phyloP scores from a whole-genome alignment of 1,140 invertebrate species.

The Sarcophaga peregrina region DNA sequence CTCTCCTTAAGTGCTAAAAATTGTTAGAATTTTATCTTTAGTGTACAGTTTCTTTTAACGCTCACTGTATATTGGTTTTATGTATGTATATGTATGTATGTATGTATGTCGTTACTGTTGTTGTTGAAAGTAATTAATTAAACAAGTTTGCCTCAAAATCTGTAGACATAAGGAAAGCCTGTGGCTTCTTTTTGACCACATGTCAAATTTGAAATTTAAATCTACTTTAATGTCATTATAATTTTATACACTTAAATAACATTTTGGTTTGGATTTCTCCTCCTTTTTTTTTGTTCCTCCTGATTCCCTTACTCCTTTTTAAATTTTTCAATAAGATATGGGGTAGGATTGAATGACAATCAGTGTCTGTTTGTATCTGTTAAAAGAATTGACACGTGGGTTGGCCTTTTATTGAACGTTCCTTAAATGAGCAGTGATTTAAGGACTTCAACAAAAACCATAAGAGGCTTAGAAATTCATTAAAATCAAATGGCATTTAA shows the following conservation, averaged over 20 bases:
- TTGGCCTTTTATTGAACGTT: not conserved
- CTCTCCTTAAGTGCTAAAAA: too few relatives aligned
- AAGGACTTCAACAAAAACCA: too few relatives aligned
- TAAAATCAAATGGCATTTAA: too few relatives aligned
- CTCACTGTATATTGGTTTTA: not conserved
- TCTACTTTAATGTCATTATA: conserved; percentile 38
- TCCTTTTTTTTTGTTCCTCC: not conserved
- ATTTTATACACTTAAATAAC: conserved; percentile 34
- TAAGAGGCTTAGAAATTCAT: too few relatives aligned
- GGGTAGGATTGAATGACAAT: not conserved
- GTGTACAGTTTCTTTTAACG: too few relatives aligned
- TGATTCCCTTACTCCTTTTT: not conserved
- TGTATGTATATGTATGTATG: not conserved
- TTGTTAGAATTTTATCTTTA: too few relatives aligned
- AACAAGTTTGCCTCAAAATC: conserved; percentile 35
- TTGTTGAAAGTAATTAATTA: conserved; percentile 34
- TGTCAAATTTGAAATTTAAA: conserved; percentile 38
- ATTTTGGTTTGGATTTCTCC: not conserved
- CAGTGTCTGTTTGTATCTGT: not conserved
- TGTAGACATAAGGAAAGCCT: conserved; percentile 26
- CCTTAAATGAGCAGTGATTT: too few relatives aligned
- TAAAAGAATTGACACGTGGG: not conserved
- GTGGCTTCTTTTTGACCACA: conserved; percentile 22
- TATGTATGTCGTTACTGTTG: not conserved
- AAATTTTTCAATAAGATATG: not conserved